Conservation (phyloP, 2,797 vertebrate genomes). For the Danio jaintianensis region DNA sequence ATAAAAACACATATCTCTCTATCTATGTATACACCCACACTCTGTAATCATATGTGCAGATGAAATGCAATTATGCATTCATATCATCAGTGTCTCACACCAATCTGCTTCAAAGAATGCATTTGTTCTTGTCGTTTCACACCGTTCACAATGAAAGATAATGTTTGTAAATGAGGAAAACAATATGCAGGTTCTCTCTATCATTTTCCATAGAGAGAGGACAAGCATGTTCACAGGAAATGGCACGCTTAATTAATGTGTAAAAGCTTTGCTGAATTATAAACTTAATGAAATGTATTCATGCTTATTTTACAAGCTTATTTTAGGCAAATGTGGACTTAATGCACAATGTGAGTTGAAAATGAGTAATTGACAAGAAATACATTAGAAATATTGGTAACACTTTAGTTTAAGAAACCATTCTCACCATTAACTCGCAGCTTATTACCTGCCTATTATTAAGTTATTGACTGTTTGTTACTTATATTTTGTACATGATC, state of each 20-base stretch:
- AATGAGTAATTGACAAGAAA: neutral
- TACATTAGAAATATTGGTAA: too few relatives aligned
- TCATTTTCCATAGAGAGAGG: neutral
- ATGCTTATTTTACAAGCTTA: neutral
- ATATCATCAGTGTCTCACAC: conserved; percentile 35
- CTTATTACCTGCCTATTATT: too few relatives aligned
- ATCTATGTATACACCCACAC: conserved; percentile 27
- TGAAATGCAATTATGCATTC: conserved; percentile 43
- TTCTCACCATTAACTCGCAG: too few relatives aligned
- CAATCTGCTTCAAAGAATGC: conserved; percentile 9
- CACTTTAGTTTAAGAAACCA: too few relatives aligned
- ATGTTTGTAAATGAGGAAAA: conserved; percentile 22
- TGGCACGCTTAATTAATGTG: neutral
- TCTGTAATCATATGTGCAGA: conserved; percentile 27
- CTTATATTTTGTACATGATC: too few relatives aligned
- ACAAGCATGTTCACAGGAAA: conserved; percentile 15
- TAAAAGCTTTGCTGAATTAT: neutral
- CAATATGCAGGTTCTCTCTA: neutral
- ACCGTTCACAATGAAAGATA: neutral
- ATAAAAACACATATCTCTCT: conserved; percentile 25
- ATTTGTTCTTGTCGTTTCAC: conserved; percentile 31
- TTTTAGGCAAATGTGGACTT: neutral
- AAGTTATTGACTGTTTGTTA: too few relatives aligned
- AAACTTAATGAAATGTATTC: conserved; percentile 8
- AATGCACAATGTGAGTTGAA: too few relatives aligned